Evolutionary conservation across 2,797 vertebrate species (phyloP).

Genomic region (Danio aesculapii): DNA sequence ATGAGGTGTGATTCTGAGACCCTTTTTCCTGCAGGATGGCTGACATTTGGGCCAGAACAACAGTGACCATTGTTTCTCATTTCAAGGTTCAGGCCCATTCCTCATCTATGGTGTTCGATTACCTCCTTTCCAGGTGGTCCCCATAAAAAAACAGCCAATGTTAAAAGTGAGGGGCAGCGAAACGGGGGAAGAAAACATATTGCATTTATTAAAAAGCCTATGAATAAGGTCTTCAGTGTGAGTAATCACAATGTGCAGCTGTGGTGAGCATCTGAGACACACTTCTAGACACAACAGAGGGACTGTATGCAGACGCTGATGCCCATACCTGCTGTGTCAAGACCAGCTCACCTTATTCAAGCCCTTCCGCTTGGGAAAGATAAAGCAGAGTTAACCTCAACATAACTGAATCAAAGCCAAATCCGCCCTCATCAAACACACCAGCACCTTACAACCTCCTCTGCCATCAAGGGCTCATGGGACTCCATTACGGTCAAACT

Average conservation of each 20-base stretch:
- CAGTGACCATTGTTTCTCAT: conserved; percentile 65
- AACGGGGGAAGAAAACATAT: conserved; percentile 57
- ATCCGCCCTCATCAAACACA: conserved; percentile 15
- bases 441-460: not conserved
- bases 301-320: conserved; percentile 13
- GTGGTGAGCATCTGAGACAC: conserved; percentile 43
- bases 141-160: conserved; percentile 43
- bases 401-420: conserved; percentile 39
- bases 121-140: conserved; percentile 66
- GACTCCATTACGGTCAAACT: not conserved
- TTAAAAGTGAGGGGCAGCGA: conserved; percentile 50
- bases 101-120: conserved; percentile 63
- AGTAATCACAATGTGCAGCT: conserved; percentile 49
- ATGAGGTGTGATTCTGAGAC: conserved; percentile 63
- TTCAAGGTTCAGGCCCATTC: conserved; percentile 49
- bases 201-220: conserved; percentile 69
- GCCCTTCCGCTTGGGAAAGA: conserved; percentile 22
- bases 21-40: conserved; percentile 55
- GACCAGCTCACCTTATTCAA: conserved; percentile 38
- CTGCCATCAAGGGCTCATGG: conserved; percentile 4
- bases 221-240: conserved; percentile 61
- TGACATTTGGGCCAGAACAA: conserved; percentile 70
- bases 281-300: conserved; percentile 45
- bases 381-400: conserved; percentile 34
- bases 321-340: conserved; percentile 32